phyloP scores from a whole-genome alignment of 2,797 vertebrate species.

The Sebastes ruberrimus region DNA sequence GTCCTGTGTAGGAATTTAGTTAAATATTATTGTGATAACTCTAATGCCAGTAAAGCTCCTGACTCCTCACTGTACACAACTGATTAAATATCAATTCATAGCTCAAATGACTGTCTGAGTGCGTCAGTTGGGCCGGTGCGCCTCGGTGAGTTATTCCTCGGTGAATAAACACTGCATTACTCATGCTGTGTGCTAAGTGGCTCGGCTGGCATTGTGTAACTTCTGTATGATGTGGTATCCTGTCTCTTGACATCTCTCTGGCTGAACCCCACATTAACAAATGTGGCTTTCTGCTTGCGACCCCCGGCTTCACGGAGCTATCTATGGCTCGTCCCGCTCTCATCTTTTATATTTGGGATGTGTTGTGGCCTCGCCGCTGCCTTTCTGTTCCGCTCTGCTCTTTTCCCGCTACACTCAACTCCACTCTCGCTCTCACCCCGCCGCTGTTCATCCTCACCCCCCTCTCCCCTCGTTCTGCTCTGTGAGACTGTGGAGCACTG shows the following conservation, averaged over 20 bases:
- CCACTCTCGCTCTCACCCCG: constrained; percentile 32
- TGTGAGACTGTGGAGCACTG: constrained; percentile 2
- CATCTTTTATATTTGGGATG: constrained; percentile 44
- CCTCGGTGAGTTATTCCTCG: constrained; percentile 8
- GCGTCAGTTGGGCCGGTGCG: neutral
- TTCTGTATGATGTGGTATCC: constrained; percentile 45
- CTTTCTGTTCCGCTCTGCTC: constrained; percentile 41
- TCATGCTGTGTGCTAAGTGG: constrained; percentile 53
- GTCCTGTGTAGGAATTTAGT: neutral
- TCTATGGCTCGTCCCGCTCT: constrained; percentile 47
- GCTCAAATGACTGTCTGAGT: neutral
- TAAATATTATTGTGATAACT: neutral
- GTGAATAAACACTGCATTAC: constrained; percentile 57
- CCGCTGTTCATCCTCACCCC: constrained; percentile 37
- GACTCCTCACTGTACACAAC: neutral
- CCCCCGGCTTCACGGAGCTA: constrained; percentile 27
- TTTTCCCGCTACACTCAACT: constrained; percentile 42
- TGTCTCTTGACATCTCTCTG: constrained; percentile 66
- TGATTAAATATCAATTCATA: constrained; percentile 18
- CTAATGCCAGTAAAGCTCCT: neutral
- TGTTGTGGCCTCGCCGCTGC: constrained; percentile 21
- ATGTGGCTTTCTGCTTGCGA: constrained; percentile 32
- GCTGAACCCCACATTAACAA: constrained; percentile 55
- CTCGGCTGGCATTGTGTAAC: constrained; percentile 65
- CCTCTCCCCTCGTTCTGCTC: neutral